Evolutionary conservation across 1,140 invertebrate genomes (phyloP).

Genomic region (Cherax destructor): DNA sequence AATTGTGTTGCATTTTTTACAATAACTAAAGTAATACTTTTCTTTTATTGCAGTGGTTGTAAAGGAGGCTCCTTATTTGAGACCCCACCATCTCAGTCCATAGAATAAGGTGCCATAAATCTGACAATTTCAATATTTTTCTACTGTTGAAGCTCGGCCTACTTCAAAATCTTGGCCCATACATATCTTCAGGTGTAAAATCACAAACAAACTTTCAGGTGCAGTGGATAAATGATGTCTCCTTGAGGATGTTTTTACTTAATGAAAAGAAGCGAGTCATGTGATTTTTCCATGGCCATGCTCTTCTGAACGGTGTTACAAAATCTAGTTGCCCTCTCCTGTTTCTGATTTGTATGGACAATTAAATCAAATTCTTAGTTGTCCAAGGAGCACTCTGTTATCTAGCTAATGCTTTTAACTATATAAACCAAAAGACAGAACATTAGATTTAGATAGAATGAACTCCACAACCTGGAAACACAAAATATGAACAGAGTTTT

Average conservation of each 20-base stretch:
- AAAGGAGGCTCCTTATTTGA: neutral
- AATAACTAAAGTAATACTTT: neutral
- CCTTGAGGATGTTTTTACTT: neutral
- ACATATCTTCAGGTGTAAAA: neutral
- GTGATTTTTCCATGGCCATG: neutral
- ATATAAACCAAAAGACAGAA: conserved; percentile 1
- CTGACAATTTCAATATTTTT: neutral
- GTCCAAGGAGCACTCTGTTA: conserved; percentile 6
- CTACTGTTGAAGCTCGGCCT: neutral
- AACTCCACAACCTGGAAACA: conserved; percentile 28
- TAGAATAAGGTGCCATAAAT: neutral
- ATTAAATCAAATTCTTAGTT: neutral
- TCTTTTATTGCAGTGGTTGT: neutral
- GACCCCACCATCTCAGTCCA: neutral
- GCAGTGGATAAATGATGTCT: conserved; percentile 3
- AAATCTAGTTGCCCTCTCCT: conserved; percentile 1
- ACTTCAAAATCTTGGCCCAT: neutral
- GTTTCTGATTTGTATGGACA: conserved; percentile 13
- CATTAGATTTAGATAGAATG: conserved; percentile 15
- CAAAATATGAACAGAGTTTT: conserved; percentile 25
- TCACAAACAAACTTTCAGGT: conserved; percentile 10
- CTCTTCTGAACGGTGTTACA: neutral
- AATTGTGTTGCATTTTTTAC: no score
- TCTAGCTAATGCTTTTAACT: neutral
- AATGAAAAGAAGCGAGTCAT: neutral